phyloP scores from a whole-genome alignment of 1,140 invertebrate species.

The Drepana arcuata region DNA sequence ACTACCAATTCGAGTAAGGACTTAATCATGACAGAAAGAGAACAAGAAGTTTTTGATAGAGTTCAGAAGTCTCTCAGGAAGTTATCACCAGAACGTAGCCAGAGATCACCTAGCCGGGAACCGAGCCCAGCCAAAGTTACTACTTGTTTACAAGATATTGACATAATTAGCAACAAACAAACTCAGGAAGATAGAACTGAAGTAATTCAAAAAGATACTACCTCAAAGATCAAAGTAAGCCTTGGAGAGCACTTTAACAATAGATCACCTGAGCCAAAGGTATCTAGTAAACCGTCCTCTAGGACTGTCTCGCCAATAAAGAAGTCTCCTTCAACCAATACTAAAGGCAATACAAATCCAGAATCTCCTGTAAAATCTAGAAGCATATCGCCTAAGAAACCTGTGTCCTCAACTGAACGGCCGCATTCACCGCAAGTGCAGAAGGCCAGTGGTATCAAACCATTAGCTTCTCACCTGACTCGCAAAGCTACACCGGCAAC shows the following conservation, averaged over 20 bases:
- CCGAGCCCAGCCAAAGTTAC: constrained; percentile 27
- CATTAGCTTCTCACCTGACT: constrained; percentile 30
- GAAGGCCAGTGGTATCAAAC: constrained; percentile 31
- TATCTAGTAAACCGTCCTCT: constrained; percentile 30
- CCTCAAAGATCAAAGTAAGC: constrained; percentile 1
- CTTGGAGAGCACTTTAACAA: no score
- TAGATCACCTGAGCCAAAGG: constrained; percentile 30
- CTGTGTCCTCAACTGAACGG: constrained; percentile 27
- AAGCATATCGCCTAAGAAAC: constrained; percentile 53
- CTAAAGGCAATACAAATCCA: constrained; percentile 21
- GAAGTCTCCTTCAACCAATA: constrained; percentile 23
- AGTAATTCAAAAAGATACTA: not conserved
- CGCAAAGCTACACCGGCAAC: constrained; percentile 32
- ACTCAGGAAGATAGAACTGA: no score
- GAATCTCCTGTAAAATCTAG: constrained; percentile 30
- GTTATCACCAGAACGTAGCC: constrained; percentile 38
- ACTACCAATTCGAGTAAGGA: constrained; percentile 18
- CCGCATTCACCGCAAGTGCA: constrained; percentile 47
- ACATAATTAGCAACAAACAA: no score
- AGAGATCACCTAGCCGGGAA: constrained; percentile 27
- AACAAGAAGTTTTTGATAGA: constrained; percentile 44
- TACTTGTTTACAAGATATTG: constrained; percentile 20
- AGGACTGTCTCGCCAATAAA: constrained; percentile 54
- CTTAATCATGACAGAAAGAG: constrained; percentile 40
- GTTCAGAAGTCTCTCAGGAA: constrained; percentile 48